Evolutionary conservation across 2,888 invertebrate genomes (phyloP), one percentile per base, ranked within the genome.

Genomic region (Heliconius ethilla): DNA sequence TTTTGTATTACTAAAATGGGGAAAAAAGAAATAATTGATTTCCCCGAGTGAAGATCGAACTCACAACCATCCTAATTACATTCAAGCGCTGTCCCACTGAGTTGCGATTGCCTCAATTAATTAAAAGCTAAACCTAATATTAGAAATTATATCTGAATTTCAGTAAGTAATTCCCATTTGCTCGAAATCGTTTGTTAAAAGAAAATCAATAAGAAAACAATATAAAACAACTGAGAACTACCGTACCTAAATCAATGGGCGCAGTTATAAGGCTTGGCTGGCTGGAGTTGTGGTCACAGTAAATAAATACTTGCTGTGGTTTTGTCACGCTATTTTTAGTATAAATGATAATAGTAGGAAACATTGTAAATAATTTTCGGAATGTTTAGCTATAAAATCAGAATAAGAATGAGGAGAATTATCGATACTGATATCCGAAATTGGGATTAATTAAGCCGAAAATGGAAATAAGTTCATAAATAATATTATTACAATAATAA

Each of bases 251-350:
- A 76, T 72, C 65, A 51, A 55, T 76, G 33, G 70, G 27, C 70
- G 62, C 13, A 33, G 70, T 76, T 63, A 51, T 70, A 62, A 27
- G 65, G 79, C 75, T 77, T 63, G 67, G 59, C 59, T 72, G 70
- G 72, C 25, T 72, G 40, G 67, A 76, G 76, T 76, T 75, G 76
- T 70, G 80, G 66, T 76, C 70, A 67, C 74, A 74, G 69, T 45
- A 27, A 76, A 75, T 33, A 27, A 76, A 76, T 78, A 78, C 37
- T 73, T 33, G 75, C n/a, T 74, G 70, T 76, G 78, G 75, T 75
- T 77, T 75, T 77, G 65, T 70, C 69, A 65, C 15, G 65, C 37
- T 65, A 72, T 59, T 72, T 72, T 72, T 29, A 29, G 15, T 27
- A 40, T 25, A 27, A n/a, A 59, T 22, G n/a, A n/a, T 59, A 59